These are phyloP conservation scores for Elephantulus edwardii DNA, from an alignment of 2,113 vertebrate species.

Conservation along the genomic window DNA sequence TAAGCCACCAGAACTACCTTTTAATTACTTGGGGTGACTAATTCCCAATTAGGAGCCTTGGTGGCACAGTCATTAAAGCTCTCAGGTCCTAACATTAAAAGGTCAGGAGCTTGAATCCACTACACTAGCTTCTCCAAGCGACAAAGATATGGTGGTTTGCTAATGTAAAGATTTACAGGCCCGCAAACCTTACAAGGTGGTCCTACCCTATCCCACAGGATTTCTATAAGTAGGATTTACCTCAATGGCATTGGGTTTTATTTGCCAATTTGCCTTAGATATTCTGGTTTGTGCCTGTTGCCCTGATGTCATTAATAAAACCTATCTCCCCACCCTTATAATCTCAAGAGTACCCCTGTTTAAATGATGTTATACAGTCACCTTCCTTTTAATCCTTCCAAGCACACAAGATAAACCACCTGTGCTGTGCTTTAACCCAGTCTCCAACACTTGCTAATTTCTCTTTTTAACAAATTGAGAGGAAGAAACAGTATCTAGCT, in stretches of 20 bases:
- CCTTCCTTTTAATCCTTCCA: slow-evolving; percentile 1
- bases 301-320: background rate
- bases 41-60: background rate
- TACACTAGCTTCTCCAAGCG: background rate
- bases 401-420: background rate
- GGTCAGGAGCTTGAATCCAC: background rate
- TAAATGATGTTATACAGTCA: background rate
- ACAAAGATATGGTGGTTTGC: background rate
- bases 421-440: no score
- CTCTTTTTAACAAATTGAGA: slow-evolving; percentile 43
- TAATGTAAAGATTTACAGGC: background rate
- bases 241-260: background rate
- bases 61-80: background rate
- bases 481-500: background rate
- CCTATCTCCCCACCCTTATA: background rate
- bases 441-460: background rate
- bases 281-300: background rate
- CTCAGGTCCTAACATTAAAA: background rate
- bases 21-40: background rate
- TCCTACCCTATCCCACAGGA: background rate
- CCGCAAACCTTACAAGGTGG: background rate
- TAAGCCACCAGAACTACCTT: no score
- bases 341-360: background rate
- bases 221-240: background rate
- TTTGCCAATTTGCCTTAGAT: background rate